Conservation (phyloP, 2,113 vertebrate genomes). For the Perca flavescens region DNA sequence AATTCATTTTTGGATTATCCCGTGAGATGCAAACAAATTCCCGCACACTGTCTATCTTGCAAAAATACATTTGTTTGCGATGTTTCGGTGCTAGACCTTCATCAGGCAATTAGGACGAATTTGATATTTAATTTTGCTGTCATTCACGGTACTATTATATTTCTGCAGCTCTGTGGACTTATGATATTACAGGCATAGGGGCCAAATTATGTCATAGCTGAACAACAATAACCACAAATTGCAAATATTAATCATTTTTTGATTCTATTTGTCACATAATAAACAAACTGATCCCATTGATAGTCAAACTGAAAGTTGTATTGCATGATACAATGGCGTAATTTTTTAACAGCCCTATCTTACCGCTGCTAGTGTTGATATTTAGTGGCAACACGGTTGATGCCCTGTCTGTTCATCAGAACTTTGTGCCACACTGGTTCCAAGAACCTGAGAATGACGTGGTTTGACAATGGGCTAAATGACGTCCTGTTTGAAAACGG, state of each 20-base stretch:
- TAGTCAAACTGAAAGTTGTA: neutral
- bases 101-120: conserved; percentile 5
- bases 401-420: neutral
- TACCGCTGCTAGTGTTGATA: neutral
- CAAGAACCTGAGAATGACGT: neutral
- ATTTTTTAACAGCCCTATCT: neutral
- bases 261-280: too few relatives aligned
- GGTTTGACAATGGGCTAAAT: neutral
- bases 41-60: too few relatives aligned
- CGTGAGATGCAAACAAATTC: neutral
- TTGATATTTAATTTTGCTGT: conserved; percentile 34
- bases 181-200: neutral
- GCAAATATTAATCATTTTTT: too few relatives aligned
- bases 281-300: too few relatives aligned
- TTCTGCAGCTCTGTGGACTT: conserved; percentile 1
- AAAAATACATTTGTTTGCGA: too few relatives aligned
- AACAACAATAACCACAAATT: neutral
- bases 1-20: conserved; percentile 24
- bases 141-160: neutral
- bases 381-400: neutral
- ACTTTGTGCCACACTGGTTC: neutral
- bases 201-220: conserved; percentile 28
- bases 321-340: neutral
- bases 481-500: neutral
- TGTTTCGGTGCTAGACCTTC: too few relatives aligned